Evolutionary conservation across 2,113 vertebrate species (phyloP), one percentile per base, ranked within the genome.

Genomic region (Notechis scutatus): DNA sequence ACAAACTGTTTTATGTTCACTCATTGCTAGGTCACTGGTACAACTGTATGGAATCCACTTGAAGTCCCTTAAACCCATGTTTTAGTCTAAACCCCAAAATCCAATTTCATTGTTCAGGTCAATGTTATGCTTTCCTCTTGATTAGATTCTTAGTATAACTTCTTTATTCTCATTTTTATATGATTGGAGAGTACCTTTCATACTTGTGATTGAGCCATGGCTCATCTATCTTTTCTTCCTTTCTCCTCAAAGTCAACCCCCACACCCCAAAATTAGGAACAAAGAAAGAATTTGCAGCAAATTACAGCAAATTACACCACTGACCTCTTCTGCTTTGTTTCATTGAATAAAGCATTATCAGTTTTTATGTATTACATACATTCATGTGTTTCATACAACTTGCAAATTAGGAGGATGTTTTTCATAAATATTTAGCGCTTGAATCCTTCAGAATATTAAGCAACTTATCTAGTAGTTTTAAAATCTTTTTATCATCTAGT

Each of bases 371-470:
- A 74, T 88, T 21, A 10, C 74, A 12, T 92, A 95, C 95, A 90
- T 96, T 96, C 93, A 95, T 89, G 6, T 21, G 90, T 96, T 95
- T 91, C 95, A 96, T 96, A 96, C 94, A 94, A 12, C 96, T 96
- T 95, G 93, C 96, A 87, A 85, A 93, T 14, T 4, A 61, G 94
- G 1, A 93, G 93, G 94, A 88, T 92, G 88, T 92, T 93, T 91
- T 91, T 86, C 24, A 88, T 96, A 95, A 96, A 92, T 95, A 95
- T 96, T 94, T 95, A 95, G 56, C 10, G 12, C 55, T 94, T 69
- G 26, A 56, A 91, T 88, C 56, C 29, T 50, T 59, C 5, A 52
- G 74, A 88, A 20, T 23, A 9, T 23, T 57, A 42, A 45, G 57
- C 9, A 47, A 55, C 5, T 47, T 47, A 45, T 23, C 12, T 9